Percentiles rank a stretch among this genome's conserved stretches.
phyloP scores from a whole-genome alignment of 1,140 invertebrate species.

The Trachymyrmex cornetzi region DNA sequence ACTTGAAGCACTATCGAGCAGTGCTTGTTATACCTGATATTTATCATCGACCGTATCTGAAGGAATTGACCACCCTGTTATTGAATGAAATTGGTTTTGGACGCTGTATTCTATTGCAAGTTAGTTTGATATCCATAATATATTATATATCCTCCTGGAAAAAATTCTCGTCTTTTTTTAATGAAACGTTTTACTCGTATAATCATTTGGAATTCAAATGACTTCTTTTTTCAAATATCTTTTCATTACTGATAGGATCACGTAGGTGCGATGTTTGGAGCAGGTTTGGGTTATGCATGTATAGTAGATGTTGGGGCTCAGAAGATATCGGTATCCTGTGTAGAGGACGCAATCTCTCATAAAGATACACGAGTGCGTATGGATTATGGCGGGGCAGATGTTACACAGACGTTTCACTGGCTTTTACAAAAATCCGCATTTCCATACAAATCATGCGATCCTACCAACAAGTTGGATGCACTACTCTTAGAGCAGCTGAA shows the following conservation, averaged over 20 bases:
- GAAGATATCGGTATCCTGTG: slow-evolving; percentile 98
- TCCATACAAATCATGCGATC: slow-evolving; percentile 93
- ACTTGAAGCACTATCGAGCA: slow-evolving; percentile 94
- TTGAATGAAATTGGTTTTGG: slow-evolving; percentile 95
- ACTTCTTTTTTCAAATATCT: slow-evolving; percentile 8
- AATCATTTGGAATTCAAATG: neutral
- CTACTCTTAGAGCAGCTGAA: slow-evolving; percentile 94
- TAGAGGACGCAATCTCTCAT: slow-evolving; percentile 98
- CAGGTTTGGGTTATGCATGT: slow-evolving; percentile 96
- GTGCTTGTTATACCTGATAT: slow-evolving; percentile 97
- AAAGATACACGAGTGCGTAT: slow-evolving; percentile 93
- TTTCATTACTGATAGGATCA: slow-evolving; percentile 89
- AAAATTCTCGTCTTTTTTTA: slow-evolving; percentile 22
- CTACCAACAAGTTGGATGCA: slow-evolving; percentile 90
- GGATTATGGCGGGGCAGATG: slow-evolving; percentile 96
- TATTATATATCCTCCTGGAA: neutral
- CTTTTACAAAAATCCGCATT: slow-evolving; percentile 95
- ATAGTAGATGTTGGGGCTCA: slow-evolving; percentile 98
- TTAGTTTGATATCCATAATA: slow-evolving; percentile 78
- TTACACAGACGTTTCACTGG: slow-evolving; percentile 95
- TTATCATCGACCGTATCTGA: slow-evolving; percentile 95
- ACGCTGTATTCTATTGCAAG: slow-evolving; percentile 95
- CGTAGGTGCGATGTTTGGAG: slow-evolving; percentile 97
- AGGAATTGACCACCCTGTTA: slow-evolving; percentile 94
- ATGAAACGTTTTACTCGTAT: neutral